Conservation (phyloP, 2,888 invertebrate genomes). For the Drosophila rubida region DNA sequence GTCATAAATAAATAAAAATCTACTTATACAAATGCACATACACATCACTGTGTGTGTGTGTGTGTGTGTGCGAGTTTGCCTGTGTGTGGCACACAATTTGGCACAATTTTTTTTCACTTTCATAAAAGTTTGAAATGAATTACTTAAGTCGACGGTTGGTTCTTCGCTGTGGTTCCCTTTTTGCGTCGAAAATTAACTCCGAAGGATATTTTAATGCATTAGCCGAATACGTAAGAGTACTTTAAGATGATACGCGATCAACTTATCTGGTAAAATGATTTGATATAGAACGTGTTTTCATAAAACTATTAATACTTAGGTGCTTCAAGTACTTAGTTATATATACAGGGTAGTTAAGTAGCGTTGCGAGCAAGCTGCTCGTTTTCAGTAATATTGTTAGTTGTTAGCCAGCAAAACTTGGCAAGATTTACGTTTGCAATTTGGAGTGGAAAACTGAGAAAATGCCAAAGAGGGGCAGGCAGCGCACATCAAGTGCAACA, state of each 20-base stretch:
- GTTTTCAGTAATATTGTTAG: slow-evolving; percentile 22
- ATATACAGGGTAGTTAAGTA: slow-evolving; percentile 30
- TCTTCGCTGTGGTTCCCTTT: slow-evolving; percentile 15
- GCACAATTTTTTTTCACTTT: slow-evolving; percentile 29
- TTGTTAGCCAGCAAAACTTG: slow-evolving; percentile 44
- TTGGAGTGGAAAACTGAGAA: slow-evolving; percentile 47
- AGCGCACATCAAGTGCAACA: slow-evolving; percentile 69
- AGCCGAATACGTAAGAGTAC: not conserved
- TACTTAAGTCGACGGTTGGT: slow-evolving; percentile 52
- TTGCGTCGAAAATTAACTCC: not conserved
- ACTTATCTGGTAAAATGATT: too few relatives aligned
- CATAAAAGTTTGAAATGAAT: slow-evolving; percentile 73
- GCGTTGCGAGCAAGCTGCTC: slow-evolving; percentile 20
- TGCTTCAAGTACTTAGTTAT: not conserved
- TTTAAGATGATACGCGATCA: not conserved
- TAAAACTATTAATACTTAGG: not conserved
- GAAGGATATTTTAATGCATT: not conserved
- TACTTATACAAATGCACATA: slow-evolving; percentile 44
- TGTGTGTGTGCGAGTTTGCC: slow-evolving; percentile 33
- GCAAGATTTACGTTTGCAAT: slow-evolving; percentile 72
- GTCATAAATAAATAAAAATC: slow-evolving; percentile 74
- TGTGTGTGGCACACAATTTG: slow-evolving; percentile 51
- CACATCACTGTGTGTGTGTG: slow-evolving; percentile 17
- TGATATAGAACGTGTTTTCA: not conserved
- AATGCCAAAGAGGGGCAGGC: slow-evolving; percentile 22